phyloP scores from a whole-genome alignment of 2,113 vertebrate genomes.

The Salvator merianae region DNA sequence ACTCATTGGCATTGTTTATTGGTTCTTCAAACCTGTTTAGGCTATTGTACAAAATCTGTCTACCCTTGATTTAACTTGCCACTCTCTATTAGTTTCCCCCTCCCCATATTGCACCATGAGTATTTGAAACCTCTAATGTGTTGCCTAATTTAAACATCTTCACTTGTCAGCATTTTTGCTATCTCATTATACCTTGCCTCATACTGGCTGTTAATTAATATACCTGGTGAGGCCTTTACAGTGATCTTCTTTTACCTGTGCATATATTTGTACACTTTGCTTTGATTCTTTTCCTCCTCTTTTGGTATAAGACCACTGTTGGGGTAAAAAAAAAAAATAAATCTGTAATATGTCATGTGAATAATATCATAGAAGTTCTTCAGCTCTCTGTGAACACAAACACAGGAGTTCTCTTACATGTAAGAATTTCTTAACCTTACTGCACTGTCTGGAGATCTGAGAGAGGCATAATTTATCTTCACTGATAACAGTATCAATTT shows the following conservation, averaged over 20 bases:
- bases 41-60: slow-evolving; percentile 2
- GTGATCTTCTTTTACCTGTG: slow-evolving; percentile 11
- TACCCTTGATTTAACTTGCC: slow-evolving; percentile 48
- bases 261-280: slow-evolving; percentile 19
- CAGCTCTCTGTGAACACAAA: slow-evolving; percentile 8
- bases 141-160: slow-evolving; percentile 63
- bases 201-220: slow-evolving; percentile 63
- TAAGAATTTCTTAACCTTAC: slow-evolving; percentile 58
- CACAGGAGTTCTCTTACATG: slow-evolving; percentile 30
- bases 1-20: slow-evolving; percentile 4
- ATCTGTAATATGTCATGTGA: slow-evolving; percentile 54
- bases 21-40: slow-evolving; percentile 1
- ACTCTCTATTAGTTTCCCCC: slow-evolving; percentile 55
- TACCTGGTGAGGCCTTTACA: slow-evolving; percentile 41
- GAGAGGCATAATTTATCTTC: slow-evolving; percentile 49
- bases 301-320: slow-evolving; percentile 29
- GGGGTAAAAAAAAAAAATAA: background rate
- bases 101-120: slow-evolving; percentile 45
- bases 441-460: slow-evolving; percentile 43
- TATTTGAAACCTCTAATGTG: slow-evolving; percentile 57
- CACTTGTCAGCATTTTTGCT: slow-evolving; percentile 63
- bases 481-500: slow-evolving; percentile 44
- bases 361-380: slow-evolving; percentile 30
- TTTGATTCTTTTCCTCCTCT: slow-evolving; percentile 37
- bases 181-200: slow-evolving; percentile 52